Evolutionary conservation across 2,113 vertebrate species (phyloP).

Genomic region (Peromyscus maniculatus): DNA sequence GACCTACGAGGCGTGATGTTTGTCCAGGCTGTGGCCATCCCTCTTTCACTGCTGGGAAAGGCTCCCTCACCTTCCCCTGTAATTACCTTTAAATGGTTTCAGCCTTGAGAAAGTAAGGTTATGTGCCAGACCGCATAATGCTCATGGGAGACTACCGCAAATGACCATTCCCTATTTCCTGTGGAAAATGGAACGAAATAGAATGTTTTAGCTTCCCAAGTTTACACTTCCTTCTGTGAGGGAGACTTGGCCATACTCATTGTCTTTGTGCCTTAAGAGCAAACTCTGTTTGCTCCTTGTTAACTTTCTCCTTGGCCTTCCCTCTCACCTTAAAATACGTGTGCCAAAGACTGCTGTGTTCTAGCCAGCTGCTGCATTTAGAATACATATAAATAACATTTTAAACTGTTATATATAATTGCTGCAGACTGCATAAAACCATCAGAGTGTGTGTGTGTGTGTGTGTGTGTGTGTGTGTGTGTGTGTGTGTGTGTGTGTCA

Average conservation of each 20-base stretch:
- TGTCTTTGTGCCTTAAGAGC: background rate
- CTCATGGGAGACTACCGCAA: constrained; percentile 53
- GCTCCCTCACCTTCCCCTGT: constrained; percentile 56
- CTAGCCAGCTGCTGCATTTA: background rate
- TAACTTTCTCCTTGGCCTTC: background rate
- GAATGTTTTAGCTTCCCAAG: constrained; percentile 26
- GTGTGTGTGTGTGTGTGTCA: background rate
- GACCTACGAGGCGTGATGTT: constrained; percentile 32
- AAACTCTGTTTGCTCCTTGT: background rate
- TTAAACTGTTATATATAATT: background rate
- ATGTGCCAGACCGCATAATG: constrained; percentile 62
- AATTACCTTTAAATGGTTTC: constrained; percentile 73
- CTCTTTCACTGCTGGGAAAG: constrained; percentile 57
- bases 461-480: background rate
- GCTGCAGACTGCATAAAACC: background rate
- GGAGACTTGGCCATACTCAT: background rate
- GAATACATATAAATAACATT: background rate
- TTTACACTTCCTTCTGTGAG: constrained; percentile 1
- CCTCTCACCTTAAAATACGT: background rate
- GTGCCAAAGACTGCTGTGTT: background rate
- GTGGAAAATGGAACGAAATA: constrained; percentile 68
- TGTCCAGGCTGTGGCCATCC: constrained; percentile 33
- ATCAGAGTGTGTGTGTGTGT: background rate
- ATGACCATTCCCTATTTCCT: constrained; percentile 52
- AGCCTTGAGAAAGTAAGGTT: constrained; percentile 51